Base-by-base conservation (phyloP, 2,888 invertebrate genomes). In the Podabrus alpinus region DNA sequence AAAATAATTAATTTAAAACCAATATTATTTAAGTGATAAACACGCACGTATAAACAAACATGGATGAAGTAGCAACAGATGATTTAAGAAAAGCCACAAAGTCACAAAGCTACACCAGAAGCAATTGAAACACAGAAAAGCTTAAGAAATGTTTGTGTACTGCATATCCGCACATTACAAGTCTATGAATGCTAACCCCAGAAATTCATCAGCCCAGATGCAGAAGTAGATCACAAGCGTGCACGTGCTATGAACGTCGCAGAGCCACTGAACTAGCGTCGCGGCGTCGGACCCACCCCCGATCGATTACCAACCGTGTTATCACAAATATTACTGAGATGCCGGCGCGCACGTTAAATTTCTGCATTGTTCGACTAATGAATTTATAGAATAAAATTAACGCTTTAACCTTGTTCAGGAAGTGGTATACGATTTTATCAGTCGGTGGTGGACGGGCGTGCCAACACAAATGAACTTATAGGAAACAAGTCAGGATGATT, bases 261-360 rank as follows among this genome's bases (percentile, higher is more conserved):
- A 83, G 82, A 83, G 84, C 84, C 84, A 86, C 86, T 85, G 84
- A 83, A 83, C 80, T 80, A 84, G 85, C 85, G 86, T 84, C 83
- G 83, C 82, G 84, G 82, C 83, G 84, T 79, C 82, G 81, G 84
- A 84, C 85, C 84, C 85, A 85, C 86, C 85, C 85, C 85, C 85
- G 84, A 86, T 86, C 84, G 85, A 86, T 86, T 85, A 83, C 84
- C 83, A 82, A 83, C 84, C 79, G 84, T 84, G 83, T 85, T 86
- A 85, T 85, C 84, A 81, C 84, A 83, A 85, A 86, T 85, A 84
- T 85, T 82, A 84, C 85, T 83, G 83, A 83, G 82, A 83, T 83
- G 82, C 81, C 84, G 83, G 83, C 84, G 84, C 84, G 83, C 80
- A 84, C 81, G 81, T 84, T 84, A 78, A 83, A 83, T 80, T 83